Evolutionary conservation across 2,797 vertebrate species (phyloP).

Genomic region (Zalophus californianus): DNA sequence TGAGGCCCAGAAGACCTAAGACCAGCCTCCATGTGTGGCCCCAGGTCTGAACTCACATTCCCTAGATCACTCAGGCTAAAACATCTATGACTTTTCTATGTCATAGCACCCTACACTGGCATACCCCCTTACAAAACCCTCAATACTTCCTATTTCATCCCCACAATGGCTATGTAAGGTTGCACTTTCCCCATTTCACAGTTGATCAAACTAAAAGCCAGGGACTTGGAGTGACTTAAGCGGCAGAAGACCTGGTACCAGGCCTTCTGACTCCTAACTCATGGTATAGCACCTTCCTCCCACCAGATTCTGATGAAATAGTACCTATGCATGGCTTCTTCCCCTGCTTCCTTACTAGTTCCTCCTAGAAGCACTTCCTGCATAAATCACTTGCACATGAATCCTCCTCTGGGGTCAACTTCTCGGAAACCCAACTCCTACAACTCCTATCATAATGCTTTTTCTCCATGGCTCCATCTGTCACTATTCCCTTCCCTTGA

Average conservation of each 20-base stretch:
- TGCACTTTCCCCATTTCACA: not conserved
- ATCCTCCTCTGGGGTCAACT: not conserved
- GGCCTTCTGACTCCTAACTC: not conserved
- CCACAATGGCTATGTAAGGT: not conserved
- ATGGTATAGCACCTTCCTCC: not conserved
- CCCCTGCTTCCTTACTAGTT: not conserved
- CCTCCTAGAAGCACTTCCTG: not conserved
- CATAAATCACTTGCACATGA: not conserved
- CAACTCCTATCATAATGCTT: not conserved
- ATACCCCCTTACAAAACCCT: not conserved
- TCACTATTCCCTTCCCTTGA: not conserved
- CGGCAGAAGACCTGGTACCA: not conserved
- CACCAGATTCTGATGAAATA: not conserved
- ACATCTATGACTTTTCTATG: not conserved
- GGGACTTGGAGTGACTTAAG: not conserved
- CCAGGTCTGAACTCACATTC: not conserved
- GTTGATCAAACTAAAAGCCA: not conserved
- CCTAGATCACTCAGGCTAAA: not conserved
- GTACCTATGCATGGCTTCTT: not conserved
- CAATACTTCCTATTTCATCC: slow-evolving; percentile 6
- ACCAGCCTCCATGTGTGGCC: not conserved
- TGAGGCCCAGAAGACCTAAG: not conserved
- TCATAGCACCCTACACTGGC: not conserved
- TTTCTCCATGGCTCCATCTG: not conserved
- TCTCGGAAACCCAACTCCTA: not conserved